Base-by-base conservation (phyloP, 1,140 invertebrate genomes). In the Halictus rubicundus region DNA sequence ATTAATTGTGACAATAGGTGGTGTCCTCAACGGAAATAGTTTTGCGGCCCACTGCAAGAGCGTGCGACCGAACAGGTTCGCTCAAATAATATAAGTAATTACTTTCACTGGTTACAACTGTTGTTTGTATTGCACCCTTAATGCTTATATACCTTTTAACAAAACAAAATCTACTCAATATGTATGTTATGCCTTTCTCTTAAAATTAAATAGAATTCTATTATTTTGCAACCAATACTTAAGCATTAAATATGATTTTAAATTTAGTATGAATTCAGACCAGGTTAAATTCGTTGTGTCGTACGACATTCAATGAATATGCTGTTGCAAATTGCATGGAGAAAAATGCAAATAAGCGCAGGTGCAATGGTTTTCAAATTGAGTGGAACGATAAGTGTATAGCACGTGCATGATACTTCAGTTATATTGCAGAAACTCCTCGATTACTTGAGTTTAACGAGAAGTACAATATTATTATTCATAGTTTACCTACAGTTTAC, bases 11-110 rank as follows among this genome's bases (percentile, higher is more conserved):
- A 39, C 54, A 75, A 71, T 77, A 69, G 65, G 63, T 54, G 69
- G 68, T 61, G 54, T 49, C 78, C 57, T 84, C 68, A 83, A 83
- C 83, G 83, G 83, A 85, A 79, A 78, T 76, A 72, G 71, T 68
- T 68, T 19, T 7, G 63, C 27, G 52, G 69, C 46, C 52, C 54
- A 46, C 49, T 72, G 68, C 68, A 19, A 10, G 0, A 0, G 14
- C 63, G 52, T 68, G 77, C 57, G 77, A 60, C 66, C 37, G 12
- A 23, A 54, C n/a, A n/a, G n/a, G n/a, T n/a, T n/a, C n/a, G n/a
- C n/a, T n/a, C n/a, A n/a, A n/a, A n/a, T n/a, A n/a, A n/a, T n/a
- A n/a, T n/a, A n/a, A n/a, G n/a, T 69, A 57, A 64, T 42, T 78
- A 72, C 49, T 23, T 66, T 3, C 32, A 39, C 14, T 21, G 16